These are phyloP conservation scores for Drosophila pseudoananassae DNA, from an alignment of 1,140 invertebrate species.

Conservation along the genomic window DNA sequence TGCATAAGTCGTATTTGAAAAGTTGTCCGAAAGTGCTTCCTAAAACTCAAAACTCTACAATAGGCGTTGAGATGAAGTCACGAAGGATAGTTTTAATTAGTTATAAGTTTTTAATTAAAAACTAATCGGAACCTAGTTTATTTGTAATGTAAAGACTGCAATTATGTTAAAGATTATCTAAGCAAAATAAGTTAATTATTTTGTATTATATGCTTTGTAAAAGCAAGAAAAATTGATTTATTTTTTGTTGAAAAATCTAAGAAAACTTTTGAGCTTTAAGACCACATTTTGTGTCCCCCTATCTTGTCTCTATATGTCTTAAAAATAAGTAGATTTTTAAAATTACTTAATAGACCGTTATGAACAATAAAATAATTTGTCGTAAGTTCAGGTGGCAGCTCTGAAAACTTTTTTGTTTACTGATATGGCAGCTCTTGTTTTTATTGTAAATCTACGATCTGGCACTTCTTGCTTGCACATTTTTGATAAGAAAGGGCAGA, in stretches of 20 bases:
- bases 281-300: no score
- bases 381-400: neutral
- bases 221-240: no score
- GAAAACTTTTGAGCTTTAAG: no score
- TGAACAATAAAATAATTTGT: neutral
- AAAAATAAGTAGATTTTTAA: no score
- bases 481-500: constrained; percentile 66
- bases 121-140: neutral
- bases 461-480: constrained; percentile 6
- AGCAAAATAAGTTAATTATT: no score
- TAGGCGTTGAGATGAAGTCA: neutral
- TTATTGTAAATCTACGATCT: neutral
- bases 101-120: neutral
- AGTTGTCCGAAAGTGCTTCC: constrained; percentile 55
- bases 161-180: neutral
- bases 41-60: constrained; percentile 49
- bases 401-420: neutral
- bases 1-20: constrained; percentile 54
- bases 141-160: no score
- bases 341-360: neutral
- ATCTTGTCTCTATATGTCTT: no score
- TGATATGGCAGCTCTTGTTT: neutral
- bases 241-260: no score
- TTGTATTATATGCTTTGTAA: no score
- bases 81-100: neutral